Base-by-base conservation (phyloP, 2,888 invertebrate genomes). In the Pheosia tremula region DNA sequence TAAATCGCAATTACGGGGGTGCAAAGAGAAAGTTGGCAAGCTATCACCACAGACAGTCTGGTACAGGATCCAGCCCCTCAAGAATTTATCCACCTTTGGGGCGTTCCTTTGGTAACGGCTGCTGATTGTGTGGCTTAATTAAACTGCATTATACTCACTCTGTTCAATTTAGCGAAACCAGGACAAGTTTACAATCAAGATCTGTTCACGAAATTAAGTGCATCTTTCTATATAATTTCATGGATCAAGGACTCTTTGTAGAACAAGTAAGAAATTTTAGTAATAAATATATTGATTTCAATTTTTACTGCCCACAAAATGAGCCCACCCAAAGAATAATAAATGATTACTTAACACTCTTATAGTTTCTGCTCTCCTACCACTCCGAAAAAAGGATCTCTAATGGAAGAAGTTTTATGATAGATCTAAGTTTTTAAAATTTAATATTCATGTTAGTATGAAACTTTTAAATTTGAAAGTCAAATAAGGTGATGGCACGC, bases 41-140 rank as follows among this genome's bases (percentile, higher is more conserved):
- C 74, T 82, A 79, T 81, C 81, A 84, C 87, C 87, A 78, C 84
- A 86, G 83, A 83, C 84, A 82, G 77, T 74, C 75, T 84, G 78
- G 80, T 82, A 83, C 82, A 80, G 84, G 87, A 88, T 81, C 80
- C 74, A 80, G 82, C 88, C 92, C 91, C 87, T 77, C 83, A 88
- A 89, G 89, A 87, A 88, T 89, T 89, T 90, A 87, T 87, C 86
- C 86, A 88, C 85, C 87, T 89, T 90, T 88, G 82, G 92, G 93
- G 92, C 84, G 92, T 90, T 89, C 81, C 90, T 89, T 85, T 87
- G 86, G 91, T 84, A 88, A 91, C 91, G 87, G 87, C 86, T 86
- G 88, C 81, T 90, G 88, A 89, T 91, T 91, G 90, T 90, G 80
- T 81, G 80, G 86, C 86, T 91, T 91, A 91, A 91, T 91, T 91